Conservation (phyloP, 2,797 vertebrate species). For the Gobionotothen gibberifrons region DNA sequence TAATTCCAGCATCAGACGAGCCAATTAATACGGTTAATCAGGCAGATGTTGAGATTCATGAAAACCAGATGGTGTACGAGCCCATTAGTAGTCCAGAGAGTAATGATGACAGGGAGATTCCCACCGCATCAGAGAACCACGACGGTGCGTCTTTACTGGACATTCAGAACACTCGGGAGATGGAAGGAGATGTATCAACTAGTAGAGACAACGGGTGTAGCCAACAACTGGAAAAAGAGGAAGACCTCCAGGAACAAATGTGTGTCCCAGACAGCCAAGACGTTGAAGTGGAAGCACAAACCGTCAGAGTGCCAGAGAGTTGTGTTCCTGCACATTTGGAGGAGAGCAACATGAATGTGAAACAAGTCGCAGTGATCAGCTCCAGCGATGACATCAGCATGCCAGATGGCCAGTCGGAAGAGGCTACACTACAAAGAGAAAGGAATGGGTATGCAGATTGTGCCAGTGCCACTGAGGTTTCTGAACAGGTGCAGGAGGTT, state of each 20-base stretch:
- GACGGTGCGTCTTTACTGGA: conserved; percentile 52
- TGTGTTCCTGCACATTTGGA: conserved; percentile 42
- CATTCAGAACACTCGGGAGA: conserved; percentile 42
- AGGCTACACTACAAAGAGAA: conserved; percentile 19
- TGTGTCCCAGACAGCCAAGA: conserved; percentile 44
- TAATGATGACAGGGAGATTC: conserved; percentile 51
- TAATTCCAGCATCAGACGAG: conserved; percentile 57
- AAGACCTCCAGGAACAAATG: conserved; percentile 5
- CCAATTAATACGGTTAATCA: conserved; percentile 45
- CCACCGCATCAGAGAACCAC: conserved; percentile 40
- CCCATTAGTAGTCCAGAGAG: conserved; percentile 81
- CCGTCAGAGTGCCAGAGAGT: conserved; percentile 23
- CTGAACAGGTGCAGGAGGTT: conserved; percentile 49
- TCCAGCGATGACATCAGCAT: conserved; percentile 54
- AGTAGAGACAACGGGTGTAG: conserved; percentile 32
- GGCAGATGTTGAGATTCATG: conserved; percentile 39
- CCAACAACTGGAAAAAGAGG: conserved; percentile 32
- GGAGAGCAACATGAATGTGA: conserved; percentile 30
- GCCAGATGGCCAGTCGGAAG: conserved; percentile 49
- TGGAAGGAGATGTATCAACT: conserved; percentile 10
- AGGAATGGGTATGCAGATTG: conserved; percentile 37
- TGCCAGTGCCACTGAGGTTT: conserved; percentile 23
- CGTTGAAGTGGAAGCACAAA: conserved; percentile 52
- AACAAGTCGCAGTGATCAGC: conserved; percentile 56
- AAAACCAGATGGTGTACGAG: conserved; percentile 76